Evolutionary conservation across 2,888 invertebrate genomes (phyloP).

Genomic region (Mechanitis mazaeus): DNA sequence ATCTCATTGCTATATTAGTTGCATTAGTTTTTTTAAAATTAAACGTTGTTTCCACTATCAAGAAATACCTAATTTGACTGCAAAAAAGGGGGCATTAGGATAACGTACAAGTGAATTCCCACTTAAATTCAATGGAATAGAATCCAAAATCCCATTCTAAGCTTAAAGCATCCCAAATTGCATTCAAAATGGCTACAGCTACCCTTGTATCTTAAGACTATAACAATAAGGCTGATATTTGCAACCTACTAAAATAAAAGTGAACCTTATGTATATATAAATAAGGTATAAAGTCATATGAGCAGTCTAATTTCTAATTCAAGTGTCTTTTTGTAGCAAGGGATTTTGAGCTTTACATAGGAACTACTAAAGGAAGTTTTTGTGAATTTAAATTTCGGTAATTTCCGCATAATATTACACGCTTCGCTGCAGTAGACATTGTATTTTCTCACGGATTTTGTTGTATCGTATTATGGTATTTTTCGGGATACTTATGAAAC

Average conservation of each 20-base stretch:
- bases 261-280: constrained; percentile 10
- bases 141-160: constrained; percentile 26
- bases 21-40: too few relatives aligned
- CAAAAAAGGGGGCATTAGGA: constrained; percentile 6
- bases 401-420: constrained; percentile 34
- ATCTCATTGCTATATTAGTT: too few relatives aligned
- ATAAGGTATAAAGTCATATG: constrained; percentile 18
- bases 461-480: constrained; percentile 9
- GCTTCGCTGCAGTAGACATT: constrained; percentile 43
- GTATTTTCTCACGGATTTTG: constrained; percentile 48
- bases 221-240: constrained; percentile 14
- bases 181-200: constrained; percentile 17
- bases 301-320: constrained; percentile 14
- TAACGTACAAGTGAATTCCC: constrained; percentile 12
- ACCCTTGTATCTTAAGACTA: constrained; percentile 9
- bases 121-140: constrained; percentile 25
- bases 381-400: background rate
- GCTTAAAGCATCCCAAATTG: constrained; percentile 14
- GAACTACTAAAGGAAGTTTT: constrained; percentile 9
- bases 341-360: constrained; percentile 15
- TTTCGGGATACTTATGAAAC: constrained; percentile 6
- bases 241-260: constrained; percentile 1
- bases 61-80: constrained; percentile 9
- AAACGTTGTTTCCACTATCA: constrained; percentile 1
- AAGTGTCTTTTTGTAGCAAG: constrained; percentile 10